phyloP scores from a whole-genome alignment of 2,797 vertebrate genomes.

The Jordanella pulchra region DNA sequence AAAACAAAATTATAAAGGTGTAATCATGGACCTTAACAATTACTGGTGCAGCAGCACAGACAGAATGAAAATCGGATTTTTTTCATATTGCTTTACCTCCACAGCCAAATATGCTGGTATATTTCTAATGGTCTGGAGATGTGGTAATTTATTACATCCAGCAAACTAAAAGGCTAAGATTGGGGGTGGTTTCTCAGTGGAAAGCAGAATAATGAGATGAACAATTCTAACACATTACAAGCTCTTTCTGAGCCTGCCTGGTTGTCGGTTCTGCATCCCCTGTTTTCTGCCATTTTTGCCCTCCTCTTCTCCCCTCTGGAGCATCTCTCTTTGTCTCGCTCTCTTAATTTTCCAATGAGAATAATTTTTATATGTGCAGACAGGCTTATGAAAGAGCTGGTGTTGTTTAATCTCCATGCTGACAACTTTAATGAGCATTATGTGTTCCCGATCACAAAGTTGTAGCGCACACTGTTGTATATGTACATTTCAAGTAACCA shows the following conservation, averaged over 20 bases:
- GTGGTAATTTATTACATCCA: constrained; percentile 63
- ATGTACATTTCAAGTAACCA: constrained; percentile 26
- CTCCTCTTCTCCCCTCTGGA: constrained; percentile 49
- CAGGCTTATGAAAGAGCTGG: constrained; percentile 67
- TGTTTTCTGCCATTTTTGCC: constrained; percentile 56
- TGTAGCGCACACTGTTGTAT: constrained; percentile 31
- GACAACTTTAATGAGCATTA: constrained; percentile 66
- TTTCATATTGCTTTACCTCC: constrained; percentile 46
- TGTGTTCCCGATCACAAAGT: constrained; percentile 47
- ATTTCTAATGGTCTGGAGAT: constrained; percentile 65
- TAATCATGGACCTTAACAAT: constrained; percentile 12
- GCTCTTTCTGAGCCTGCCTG: constrained; percentile 56
- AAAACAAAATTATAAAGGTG: constrained; percentile 18
- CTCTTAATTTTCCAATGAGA: constrained; percentile 48
- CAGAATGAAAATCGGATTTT: constrained; percentile 42
- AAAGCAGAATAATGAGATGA: constrained; percentile 72
- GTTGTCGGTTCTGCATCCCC: constrained; percentile 68
- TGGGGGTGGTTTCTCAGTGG: constrained; percentile 41
- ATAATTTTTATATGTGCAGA: constrained; percentile 65
- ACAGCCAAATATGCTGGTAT: constrained; percentile 50
- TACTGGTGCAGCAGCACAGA: constrained; percentile 33
- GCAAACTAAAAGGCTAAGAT: constrained; percentile 42
- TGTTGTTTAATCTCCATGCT: constrained; percentile 52
- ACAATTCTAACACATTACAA: constrained; percentile 57
- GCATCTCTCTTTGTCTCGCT: constrained; percentile 60